Conservation (phyloP, 2,888 invertebrate species). For the Drosophila suboccidentalis region DNA sequence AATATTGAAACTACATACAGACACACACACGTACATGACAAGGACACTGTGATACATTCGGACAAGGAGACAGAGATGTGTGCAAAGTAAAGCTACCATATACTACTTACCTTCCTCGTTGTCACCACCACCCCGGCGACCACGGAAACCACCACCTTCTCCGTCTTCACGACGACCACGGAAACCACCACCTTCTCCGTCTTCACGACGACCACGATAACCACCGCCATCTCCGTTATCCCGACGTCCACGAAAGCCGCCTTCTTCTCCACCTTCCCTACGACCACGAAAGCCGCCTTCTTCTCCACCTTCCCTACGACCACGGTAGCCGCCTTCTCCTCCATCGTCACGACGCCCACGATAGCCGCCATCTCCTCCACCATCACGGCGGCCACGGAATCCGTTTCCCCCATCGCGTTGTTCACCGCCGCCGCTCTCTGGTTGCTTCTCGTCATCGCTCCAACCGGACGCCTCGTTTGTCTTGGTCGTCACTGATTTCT, state of each 20-base stretch:
- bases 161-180: slow-evolving; percentile 22
- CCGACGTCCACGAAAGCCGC: slow-evolving; percentile 68
- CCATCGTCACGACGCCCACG: slow-evolving; percentile 23
- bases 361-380: slow-evolving; percentile 15
- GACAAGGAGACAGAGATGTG: background rate
- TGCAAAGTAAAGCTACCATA: background rate
- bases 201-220: slow-evolving; percentile 19
- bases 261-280: slow-evolving; percentile 1
- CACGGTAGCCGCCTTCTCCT: slow-evolving; percentile 29
- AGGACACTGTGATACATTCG: background rate
- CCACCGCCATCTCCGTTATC: slow-evolving; percentile 15
- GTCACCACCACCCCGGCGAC: slow-evolving; percentile 52
- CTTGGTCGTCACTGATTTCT: background rate
- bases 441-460: slow-evolving; percentile 39
- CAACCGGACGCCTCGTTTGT: slow-evolving; percentile 26
- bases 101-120: slow-evolving; percentile 18
- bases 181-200: background rate
- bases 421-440: background rate
- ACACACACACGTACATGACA: slow-evolving; percentile 16
- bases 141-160: slow-evolving; percentile 48
- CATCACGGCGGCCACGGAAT: slow-evolving; percentile 14
- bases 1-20: slow-evolving; percentile 13
- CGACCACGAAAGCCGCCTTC: slow-evolving; percentile 20
- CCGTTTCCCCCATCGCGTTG: slow-evolving; percentile 18
- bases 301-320: slow-evolving; percentile 21